Percentiles rank a stretch among this genome's conserved stretches.
Conservation (phyloP, 1,140 invertebrate genomes). For the Drosophila gunungcola region DNA sequence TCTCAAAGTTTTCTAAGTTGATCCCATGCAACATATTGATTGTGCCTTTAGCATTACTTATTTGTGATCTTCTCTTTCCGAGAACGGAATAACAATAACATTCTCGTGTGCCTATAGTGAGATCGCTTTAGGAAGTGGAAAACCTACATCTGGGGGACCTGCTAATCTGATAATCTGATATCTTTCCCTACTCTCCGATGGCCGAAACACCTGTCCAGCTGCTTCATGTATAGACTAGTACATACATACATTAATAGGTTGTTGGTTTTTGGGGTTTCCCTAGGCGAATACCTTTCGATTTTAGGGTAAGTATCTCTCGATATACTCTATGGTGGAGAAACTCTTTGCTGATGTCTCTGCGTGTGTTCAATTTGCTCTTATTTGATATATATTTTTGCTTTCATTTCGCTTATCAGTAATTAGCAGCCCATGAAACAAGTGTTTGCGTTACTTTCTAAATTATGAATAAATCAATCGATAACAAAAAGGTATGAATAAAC, state of each 20-base stretch:
- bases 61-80: constrained; percentile 33
- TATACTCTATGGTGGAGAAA: constrained; percentile 25
- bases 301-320: constrained; percentile 39
- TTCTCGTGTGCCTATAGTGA: constrained; percentile 22
- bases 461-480: constrained; percentile 75
- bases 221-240: constrained; percentile 59
- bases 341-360: constrained; percentile 58
- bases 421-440: constrained; percentile 52
- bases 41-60: constrained; percentile 69
- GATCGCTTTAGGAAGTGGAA: constrained; percentile 34
- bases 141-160: constrained; percentile 9
- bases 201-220: constrained; percentile 28
- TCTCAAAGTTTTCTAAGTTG: constrained; percentile 76
- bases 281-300: constrained; percentile 51
- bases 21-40: constrained; percentile 82
- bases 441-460: constrained; percentile 67
- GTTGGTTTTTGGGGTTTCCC: constrained; percentile 61
- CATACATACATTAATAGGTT: constrained; percentile 61
- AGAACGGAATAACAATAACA: constrained; percentile 53
- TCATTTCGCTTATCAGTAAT: constrained; percentile 35
- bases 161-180: constrained; percentile 17
- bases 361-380: constrained; percentile 72
- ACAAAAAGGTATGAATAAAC: constrained; percentile 71
- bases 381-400: constrained; percentile 57
- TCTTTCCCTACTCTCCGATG: constrained; percentile 24